Evolutionary conservation across 2,888 invertebrate species (phyloP), one percentile per base, ranked within the genome.

Genomic region (Parnassius apollo): DNA sequence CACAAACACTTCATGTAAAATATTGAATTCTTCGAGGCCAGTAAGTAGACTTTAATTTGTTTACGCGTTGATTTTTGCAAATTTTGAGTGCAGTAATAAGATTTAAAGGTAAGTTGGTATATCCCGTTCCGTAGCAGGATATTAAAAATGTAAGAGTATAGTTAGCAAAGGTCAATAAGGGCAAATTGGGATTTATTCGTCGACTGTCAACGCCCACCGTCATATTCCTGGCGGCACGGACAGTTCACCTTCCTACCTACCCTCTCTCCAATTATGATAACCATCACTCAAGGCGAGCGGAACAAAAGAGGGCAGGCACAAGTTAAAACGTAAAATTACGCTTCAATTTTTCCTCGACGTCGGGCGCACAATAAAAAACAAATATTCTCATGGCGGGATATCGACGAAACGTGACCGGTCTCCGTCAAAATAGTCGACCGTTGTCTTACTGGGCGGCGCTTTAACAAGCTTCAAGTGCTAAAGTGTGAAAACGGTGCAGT

Each of bases 381-480:
- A 91, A 91, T 91, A 91, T 90, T 91, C 91, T 90, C 91, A 91
- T 91, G 90, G 88, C 75, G 82, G 80, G 87, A 59, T 88, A 91
- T 91, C 91, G 91, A 89, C 83, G 79, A 86, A 91, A 91, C 91
- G 91, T 91, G 91, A 91, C 91, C 87, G 86, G 88, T 85, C 88
- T 87, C 88, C 91, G 88, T 91, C 91, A 89, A 91, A 91, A 91
- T 89, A 88, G 89, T 83, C 85, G 83, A 82, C 85, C 79, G 88
- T 87, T 86, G 88, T 90, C 86, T 91, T 86, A 83, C 81, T 84
- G 88, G 88, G 84, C 87, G 88, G 89, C 85, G 82, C 83, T 82
- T 86, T 78, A 59, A 84, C 84, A 83, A 85, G 80, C 73, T 69
- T 73, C 70, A 83, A 90, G 91, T 91, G 91, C 89, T 91, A 91